Evolutionary conservation across 2,888 invertebrate species (phyloP).

Genomic region (Chrysopilus asiliformis): DNA sequence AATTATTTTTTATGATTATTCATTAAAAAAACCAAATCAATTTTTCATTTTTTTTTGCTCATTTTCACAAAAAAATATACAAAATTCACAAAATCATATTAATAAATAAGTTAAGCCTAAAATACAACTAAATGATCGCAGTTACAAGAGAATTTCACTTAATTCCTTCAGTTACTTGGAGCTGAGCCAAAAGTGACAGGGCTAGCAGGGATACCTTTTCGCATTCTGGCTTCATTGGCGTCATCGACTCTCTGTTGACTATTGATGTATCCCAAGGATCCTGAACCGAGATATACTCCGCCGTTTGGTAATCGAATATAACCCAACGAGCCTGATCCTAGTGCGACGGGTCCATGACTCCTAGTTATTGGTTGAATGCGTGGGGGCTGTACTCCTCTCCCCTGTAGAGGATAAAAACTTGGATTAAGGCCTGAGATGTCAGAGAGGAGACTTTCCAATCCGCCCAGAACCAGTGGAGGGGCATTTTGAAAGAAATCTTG

Average conservation of each 20-base stretch:
- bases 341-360: conserved; percentile 23
- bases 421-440: conserved; percentile 6
- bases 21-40: too few relatives aligned
- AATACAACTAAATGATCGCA: conserved; percentile 2
- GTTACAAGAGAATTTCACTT: conserved; percentile 1
- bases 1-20: too few relatives aligned
- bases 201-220: conserved; percentile 23
- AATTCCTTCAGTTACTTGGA: too few relatives aligned
- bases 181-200: conserved; percentile 29
- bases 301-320: conserved; percentile 33
- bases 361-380: conserved; percentile 12
- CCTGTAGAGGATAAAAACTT: too few relatives aligned
- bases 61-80: too few relatives aligned
- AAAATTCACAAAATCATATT: too few relatives aligned
- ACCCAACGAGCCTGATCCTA: conserved; percentile 35
- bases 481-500: conserved; percentile 7
- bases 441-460: conserved; percentile 21
- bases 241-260: conserved; percentile 25
- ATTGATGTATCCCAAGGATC: conserved; percentile 34
- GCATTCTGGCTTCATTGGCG: conserved; percentile 26
- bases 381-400: conserved; percentile 6
- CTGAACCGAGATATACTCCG: conserved; percentile 33
- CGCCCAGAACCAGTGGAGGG: conserved; percentile 14
- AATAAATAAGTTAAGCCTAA: conserved; percentile 2
- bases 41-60: too few relatives aligned